phyloP scores from a whole-genome alignment of 2,113 vertebrate species.

The Microtus ochrogaster region DNA sequence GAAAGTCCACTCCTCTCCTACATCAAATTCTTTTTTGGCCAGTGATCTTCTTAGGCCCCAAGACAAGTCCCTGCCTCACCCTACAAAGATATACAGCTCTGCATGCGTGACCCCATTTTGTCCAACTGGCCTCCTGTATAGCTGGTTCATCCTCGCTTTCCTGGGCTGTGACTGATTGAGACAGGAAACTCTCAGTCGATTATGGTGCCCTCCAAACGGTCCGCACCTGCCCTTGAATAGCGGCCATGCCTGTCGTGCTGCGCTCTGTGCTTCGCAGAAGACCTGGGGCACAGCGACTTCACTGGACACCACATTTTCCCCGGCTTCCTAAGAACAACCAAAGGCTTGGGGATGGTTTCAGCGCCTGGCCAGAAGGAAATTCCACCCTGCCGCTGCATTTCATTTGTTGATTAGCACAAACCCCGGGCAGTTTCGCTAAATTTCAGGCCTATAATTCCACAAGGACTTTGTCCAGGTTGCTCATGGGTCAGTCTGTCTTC shows the following conservation, averaged over 20 bases:
- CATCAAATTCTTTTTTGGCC: background rate
- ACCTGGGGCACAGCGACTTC: background rate
- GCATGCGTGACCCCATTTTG: background rate
- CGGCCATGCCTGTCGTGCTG: background rate
- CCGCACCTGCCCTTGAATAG: background rate
- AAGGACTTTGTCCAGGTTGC: background rate
- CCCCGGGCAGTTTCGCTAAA: conserved; percentile 3
- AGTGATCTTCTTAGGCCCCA: background rate
- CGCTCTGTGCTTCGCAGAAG: background rate
- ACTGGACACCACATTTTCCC: conserved; percentile 30
- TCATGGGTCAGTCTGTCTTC: background rate
- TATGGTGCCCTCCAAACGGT: background rate
- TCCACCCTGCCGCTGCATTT: background rate
- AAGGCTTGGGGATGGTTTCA: conserved; percentile 6
- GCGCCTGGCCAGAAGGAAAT: background rate
- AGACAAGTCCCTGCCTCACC: background rate
- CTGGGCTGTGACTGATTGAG: background rate
- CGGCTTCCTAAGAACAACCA: background rate
- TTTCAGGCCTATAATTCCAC: conserved; percentile 11
- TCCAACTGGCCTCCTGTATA: background rate
- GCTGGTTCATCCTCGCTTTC: background rate
- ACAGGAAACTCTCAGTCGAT: background rate
- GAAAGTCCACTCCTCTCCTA: background rate
- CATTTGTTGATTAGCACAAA: background rate
- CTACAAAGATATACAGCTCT: background rate